Base-by-base conservation (phyloP, 2,797 vertebrate genomes). In the Capromys pilorides region DNA sequence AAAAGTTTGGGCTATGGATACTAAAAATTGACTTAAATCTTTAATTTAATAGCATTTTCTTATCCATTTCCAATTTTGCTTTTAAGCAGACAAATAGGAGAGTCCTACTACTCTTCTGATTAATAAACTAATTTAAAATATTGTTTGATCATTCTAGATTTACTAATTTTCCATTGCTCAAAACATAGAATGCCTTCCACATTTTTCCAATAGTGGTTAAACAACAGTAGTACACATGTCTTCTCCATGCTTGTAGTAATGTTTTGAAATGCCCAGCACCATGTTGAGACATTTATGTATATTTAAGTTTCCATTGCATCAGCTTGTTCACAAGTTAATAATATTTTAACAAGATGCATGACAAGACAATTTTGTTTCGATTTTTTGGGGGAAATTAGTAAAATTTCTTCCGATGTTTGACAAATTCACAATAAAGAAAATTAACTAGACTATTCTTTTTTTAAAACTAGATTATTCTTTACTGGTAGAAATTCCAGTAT, bases 121-220 rank as follows among this genome's bases (percentile, higher is more conserved):
- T 54, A 89, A 83, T 83, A 78, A 88, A 81, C 54, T 45, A 71
- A 85, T 11, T 41, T 13, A 66, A 91, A 93, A 84, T 18, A 88
- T 1, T 1, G 61, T 73, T 86, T n/a, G 6, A 49, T 54, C 36
- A 28, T 49, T 54, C 11, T 28, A 22, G 59, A 78, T 67, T 91
- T 57, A 77, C 87, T 54, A 84, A 21, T 11, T 83, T 33, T 18
- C 33, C 6, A 39, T 57, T 51, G 14, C 31, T 45, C 7, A 45
- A 81, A n/a, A 66, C 7, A 31, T 5, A 11, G 39, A 69, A 0
- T 11, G 3, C 0, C 3, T 49, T 16, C 22, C 9, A 51, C 28
- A 49, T 62, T 51, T 39, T 66, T 19, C 33, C 22, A 26, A 79
- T 26, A 33, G 8, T 66, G 4, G 2, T 36, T 36, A 59, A 87